Evolutionary conservation across 2,888 invertebrate genomes (phyloP).

Genomic region (Drosophila greeni): DNA sequence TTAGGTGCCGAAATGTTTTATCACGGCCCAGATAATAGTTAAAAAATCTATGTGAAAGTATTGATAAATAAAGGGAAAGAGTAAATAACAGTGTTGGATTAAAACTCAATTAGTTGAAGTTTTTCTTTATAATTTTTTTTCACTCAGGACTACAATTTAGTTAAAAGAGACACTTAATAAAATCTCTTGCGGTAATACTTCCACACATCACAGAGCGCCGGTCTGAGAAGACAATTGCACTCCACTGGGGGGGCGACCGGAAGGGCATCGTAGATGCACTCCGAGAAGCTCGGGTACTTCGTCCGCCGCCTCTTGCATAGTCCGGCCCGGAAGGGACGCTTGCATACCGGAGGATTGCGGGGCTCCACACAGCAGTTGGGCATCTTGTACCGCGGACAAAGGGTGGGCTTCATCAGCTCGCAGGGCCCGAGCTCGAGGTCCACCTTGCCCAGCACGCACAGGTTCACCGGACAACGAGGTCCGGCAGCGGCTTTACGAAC

Average conservation of each 20-base stretch:
- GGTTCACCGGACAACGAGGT: no score
- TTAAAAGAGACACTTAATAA: neutral
- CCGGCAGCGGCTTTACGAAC: no score
- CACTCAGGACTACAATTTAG: neutral
- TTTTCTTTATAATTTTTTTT: no score
- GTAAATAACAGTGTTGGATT: no score
- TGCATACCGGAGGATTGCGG: constrained; percentile 1
- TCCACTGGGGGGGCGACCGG: neutral
- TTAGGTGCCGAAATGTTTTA: neutral
- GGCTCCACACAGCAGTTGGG: neutral
- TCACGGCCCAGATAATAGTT: no score
- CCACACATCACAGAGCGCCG: constrained; percentile 10
- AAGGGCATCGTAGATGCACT: constrained; percentile 1
- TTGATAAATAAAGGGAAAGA: no score
- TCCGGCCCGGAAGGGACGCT: neutral
- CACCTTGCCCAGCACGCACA: neutral
- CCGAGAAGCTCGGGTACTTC: constrained; percentile 14
- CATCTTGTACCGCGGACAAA: constrained; percentile 12
- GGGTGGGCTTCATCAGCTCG: neutral
- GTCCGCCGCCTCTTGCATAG: constrained; percentile 1
- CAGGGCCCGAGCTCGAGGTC: constrained; percentile 12
- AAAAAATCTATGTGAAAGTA: no score
- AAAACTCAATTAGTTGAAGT: no score
- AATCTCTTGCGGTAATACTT: neutral
- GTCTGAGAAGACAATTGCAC: constrained; percentile 1